These are phyloP conservation scores for Siderastrea radians DNA, from an alignment of 92 coral and sea anemone species.

Conservation along the genomic window DNA sequence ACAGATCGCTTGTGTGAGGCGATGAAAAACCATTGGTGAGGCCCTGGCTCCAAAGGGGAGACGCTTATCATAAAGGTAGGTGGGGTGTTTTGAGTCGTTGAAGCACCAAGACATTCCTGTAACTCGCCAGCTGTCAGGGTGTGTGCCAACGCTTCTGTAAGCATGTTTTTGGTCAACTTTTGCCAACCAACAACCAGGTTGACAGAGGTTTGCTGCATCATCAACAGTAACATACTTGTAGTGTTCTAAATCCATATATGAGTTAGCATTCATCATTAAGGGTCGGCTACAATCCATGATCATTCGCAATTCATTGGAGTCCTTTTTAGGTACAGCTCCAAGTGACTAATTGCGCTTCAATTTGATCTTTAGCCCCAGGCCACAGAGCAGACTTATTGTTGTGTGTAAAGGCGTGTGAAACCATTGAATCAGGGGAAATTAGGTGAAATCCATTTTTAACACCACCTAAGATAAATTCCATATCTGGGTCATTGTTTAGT, in stretches of 20 bases:
- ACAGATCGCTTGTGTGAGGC: neutral
- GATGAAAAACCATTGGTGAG: no score
- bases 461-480: neutral
- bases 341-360: conserved; percentile 33
- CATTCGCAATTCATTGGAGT: conserved; percentile 31
- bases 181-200: no score
- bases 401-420: conserved; percentile 8
- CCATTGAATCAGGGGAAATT: neutral
- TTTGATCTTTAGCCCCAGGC: conserved; percentile 29
- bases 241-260: conserved; percentile 38
- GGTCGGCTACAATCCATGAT: conserved; percentile 44
- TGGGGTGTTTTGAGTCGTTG: no score
- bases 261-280: conserved; percentile 6
- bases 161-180: no score
- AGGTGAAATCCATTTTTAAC: neutral
- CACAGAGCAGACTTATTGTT: neutral
- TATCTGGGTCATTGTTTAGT: conserved; percentile 23
- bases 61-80: no score
- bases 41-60: no score
- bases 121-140: neutral
- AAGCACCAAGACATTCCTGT: neutral
- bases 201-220: no score
- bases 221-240: neutral
- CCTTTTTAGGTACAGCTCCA: conserved; percentile 49
- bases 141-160: neutral